These are phyloP conservation scores for Xenopus petersii DNA, from an alignment of 2,797 vertebrate species.

Conservation along the genomic window DNA sequence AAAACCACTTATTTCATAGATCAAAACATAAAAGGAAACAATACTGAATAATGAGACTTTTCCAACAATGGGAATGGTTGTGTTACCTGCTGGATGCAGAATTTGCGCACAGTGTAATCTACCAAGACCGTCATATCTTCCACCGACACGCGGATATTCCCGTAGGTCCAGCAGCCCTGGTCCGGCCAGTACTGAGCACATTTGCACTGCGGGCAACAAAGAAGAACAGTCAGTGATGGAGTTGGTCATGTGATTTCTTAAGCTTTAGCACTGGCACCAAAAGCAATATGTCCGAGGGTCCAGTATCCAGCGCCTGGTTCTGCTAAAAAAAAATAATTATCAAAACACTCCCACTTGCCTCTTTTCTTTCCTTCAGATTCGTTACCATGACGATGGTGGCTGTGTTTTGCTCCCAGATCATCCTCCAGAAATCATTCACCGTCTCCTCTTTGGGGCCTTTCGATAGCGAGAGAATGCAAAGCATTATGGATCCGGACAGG, in stretches of 20 bases:
- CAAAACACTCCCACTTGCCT: slow-evolving; percentile 64
- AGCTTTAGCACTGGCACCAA: not conserved
- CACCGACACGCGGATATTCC: slow-evolving; percentile 94
- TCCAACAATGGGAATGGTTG: not conserved
- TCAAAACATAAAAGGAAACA: no score
- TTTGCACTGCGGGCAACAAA: slow-evolving; percentile 78
- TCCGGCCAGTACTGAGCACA: slow-evolving; percentile 99
- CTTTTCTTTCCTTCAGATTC: slow-evolving; percentile 96
- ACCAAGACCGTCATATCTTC: slow-evolving; percentile 93
- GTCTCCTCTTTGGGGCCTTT: slow-evolving; percentile 95
- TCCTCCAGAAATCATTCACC: slow-evolving; percentile 96
- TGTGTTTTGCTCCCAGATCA: slow-evolving; percentile 99
- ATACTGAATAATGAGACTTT: no score
- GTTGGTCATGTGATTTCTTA: no score
- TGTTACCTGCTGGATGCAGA: slow-evolving; percentile 95
- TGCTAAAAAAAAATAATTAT: not conserved
- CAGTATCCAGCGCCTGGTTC: not conserved
- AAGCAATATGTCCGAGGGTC: not conserved
- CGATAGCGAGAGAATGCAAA: no score
- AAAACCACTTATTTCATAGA: no score
- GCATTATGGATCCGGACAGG: no score
- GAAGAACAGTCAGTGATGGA: no score
- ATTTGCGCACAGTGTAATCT: slow-evolving; percentile 96
- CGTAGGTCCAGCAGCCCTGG: slow-evolving; percentile 98
- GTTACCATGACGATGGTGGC: slow-evolving; percentile 98